Evolutionary conservation across 2,888 invertebrate species (phyloP).

Genomic region (Drosophila hawaiiensis): DNA sequence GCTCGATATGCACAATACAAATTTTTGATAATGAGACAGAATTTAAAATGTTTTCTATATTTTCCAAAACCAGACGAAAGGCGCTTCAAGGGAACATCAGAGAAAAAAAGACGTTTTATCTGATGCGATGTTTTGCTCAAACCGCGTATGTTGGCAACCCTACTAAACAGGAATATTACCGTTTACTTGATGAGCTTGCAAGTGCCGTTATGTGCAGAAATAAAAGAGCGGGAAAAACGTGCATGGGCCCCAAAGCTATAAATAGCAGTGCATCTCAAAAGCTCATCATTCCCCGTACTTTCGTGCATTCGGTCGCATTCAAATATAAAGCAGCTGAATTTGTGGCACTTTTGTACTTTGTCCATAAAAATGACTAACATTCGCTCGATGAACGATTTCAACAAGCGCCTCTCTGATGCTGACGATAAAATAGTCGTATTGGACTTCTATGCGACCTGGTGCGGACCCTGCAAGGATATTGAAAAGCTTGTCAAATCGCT

Average conservation of each 20-base stretch:
- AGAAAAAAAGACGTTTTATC: neutral
- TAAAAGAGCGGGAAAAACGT: slow-evolving; percentile 22
- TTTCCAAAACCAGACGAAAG: neutral
- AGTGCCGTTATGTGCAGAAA: slow-evolving; percentile 13
- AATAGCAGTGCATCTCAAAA: neutral
- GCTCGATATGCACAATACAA: neutral
- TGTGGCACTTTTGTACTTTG: neutral
- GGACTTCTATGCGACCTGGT: slow-evolving; percentile 72
- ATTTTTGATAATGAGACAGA: neutral
- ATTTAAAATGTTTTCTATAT: neutral
- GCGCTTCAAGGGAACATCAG: neutral
- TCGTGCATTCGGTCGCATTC: neutral
- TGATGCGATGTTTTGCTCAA: neutral
- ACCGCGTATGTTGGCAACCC: slow-evolving; percentile 25
- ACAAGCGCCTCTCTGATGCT: slow-evolving; percentile 63
- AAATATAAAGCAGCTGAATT: neutral
- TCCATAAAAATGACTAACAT: slow-evolving; percentile 39
- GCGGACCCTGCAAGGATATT: slow-evolving; percentile 66
- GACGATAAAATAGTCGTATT: slow-evolving; percentile 54
- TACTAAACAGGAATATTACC: slow-evolving; percentile 21
- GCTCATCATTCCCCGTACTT: neutral
- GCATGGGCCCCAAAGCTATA: slow-evolving; percentile 3
- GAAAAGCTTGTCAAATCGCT: slow-evolving; percentile 52
- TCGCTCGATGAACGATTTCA: slow-evolving; percentile 57
- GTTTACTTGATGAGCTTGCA: slow-evolving; percentile 18